Evolutionary conservation across 2,113 vertebrate genomes (phyloP).

Genomic region (Lophotis ruficrista): DNA sequence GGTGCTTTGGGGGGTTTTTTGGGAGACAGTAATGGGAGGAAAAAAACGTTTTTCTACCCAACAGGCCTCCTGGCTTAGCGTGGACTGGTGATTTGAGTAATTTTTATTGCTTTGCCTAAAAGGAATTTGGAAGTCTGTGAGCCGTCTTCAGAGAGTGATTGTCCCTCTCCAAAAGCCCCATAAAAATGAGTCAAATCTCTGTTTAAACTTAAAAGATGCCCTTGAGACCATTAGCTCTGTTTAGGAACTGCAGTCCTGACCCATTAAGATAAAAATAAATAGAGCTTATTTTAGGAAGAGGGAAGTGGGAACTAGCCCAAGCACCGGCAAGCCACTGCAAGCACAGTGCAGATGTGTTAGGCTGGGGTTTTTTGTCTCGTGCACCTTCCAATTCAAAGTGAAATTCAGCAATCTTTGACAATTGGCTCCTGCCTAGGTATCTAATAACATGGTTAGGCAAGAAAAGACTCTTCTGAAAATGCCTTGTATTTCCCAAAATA

Average conservation of each 20-base stretch:
- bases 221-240: slow-evolving; percentile 25
- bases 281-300: slow-evolving; percentile 34
- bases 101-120: slow-evolving; percentile 50
- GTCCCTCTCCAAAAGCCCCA: slow-evolving; percentile 42
- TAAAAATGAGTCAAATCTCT: slow-evolving; percentile 55
- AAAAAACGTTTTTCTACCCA: neutral
- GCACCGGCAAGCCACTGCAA: neutral
- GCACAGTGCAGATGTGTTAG: neutral
- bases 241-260: neutral
- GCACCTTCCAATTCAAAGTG: neutral
- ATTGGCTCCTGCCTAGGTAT: neutral
- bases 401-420: neutral
- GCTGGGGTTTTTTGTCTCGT: neutral
- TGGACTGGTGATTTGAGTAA: neutral
- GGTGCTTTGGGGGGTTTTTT: neutral
- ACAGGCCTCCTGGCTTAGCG: neutral
- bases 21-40: neutral
- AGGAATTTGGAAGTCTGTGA: slow-evolving; percentile 23
- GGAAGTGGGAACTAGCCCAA: slow-evolving; percentile 5
- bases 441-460: neutral
- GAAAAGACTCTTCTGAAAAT: neutral
- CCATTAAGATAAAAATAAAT: slow-evolving; percentile 65
- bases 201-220: slow-evolving; percentile 33
- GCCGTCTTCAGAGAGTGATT: slow-evolving; percentile 48
- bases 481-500: neutral